Evolutionary conservation across 2,113 vertebrate species (phyloP).

Genomic region (Amphiprion ocellaris): DNA sequence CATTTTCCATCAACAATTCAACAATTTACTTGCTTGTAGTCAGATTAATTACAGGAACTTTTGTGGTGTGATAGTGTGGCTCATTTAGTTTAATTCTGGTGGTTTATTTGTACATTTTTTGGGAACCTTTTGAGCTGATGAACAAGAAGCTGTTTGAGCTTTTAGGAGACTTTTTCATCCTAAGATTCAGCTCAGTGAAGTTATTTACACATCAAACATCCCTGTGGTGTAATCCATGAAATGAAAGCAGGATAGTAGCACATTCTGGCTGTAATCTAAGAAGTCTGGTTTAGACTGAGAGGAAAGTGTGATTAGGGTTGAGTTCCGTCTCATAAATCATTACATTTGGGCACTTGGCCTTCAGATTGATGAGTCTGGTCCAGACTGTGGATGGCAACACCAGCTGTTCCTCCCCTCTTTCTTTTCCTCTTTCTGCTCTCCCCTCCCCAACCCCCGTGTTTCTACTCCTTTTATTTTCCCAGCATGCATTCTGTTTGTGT

Average conservation of each 20-base stretch:
- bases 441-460: constrained; percentile 23
- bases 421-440: constrained; percentile 17
- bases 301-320: constrained; percentile 8
- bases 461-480: constrained; percentile 63
- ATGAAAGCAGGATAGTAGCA: not conserved
- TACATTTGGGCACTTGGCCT: constrained; percentile 38
- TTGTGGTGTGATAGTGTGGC: not conserved
- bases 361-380: constrained; percentile 43
- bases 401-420: constrained; percentile 35
- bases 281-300: not conserved
- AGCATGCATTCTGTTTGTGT: constrained; percentile 57
- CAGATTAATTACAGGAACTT: constrained; percentile 3
- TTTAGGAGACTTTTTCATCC: not conserved
- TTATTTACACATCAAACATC: constrained; percentile 17
- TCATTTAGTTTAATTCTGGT: no score
- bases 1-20: constrained; percentile 9
- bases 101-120: no score
- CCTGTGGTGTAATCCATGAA: constrained; percentile 12
- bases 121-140: not conserved
- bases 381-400: constrained; percentile 28
- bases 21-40: constrained; percentile 8
- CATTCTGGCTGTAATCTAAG: constrained; percentile 14
- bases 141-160: not conserved
- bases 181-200: not conserved
- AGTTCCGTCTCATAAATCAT: constrained; percentile 15